A percentile compares a stretch with the other conserved stretches of the same genome.
Evolutionary conservation across 2,888 invertebrate genomes (phyloP).

Genomic region (Fabriciana adippe): DNA sequence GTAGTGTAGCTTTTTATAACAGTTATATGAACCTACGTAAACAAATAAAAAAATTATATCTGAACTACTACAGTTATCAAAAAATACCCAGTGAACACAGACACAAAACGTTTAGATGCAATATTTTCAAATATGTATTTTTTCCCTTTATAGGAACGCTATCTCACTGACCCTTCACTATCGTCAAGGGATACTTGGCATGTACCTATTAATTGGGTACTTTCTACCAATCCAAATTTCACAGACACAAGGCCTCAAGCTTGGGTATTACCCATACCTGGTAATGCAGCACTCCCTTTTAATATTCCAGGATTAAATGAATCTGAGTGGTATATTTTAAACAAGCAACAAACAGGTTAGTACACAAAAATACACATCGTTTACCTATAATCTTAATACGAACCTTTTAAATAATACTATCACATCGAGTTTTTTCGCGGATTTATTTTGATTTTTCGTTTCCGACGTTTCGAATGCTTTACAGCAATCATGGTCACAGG

Average conservation of each 20-base stretch:
- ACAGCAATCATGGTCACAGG: no score
- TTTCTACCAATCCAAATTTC: conserved; percentile 69
- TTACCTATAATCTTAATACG: no score
- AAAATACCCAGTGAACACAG: not conserved
- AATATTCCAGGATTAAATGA: conserved; percentile 54
- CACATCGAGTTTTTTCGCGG: no score
- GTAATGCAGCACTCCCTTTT: conserved; percentile 48
- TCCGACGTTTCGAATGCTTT: no score
- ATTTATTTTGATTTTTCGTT: no score
- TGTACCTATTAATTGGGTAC: conserved; percentile 80
- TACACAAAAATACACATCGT: not conserved
- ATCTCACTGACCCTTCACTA: conserved; percentile 59
- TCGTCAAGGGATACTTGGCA: conserved; percentile 70
- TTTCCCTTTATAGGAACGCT: conserved; percentile 52
- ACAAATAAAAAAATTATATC: no score
- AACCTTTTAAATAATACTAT: no score
- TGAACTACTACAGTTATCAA: no score
- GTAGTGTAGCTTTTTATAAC: no score
- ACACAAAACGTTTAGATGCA: not conserved
- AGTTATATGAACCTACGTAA: no score
- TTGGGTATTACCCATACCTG: conserved; percentile 69
- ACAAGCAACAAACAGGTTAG: conserved; percentile 78
- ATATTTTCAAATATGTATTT: not conserved
- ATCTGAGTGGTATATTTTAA: conserved; percentile 83
- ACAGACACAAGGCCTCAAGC: conserved; percentile 66